Percentiles rank a stretch among this genome's conserved stretches.
Evolutionary conservation across 2,797 vertebrate species (phyloP).

Genomic region (Vespertilio murinus): DNA sequence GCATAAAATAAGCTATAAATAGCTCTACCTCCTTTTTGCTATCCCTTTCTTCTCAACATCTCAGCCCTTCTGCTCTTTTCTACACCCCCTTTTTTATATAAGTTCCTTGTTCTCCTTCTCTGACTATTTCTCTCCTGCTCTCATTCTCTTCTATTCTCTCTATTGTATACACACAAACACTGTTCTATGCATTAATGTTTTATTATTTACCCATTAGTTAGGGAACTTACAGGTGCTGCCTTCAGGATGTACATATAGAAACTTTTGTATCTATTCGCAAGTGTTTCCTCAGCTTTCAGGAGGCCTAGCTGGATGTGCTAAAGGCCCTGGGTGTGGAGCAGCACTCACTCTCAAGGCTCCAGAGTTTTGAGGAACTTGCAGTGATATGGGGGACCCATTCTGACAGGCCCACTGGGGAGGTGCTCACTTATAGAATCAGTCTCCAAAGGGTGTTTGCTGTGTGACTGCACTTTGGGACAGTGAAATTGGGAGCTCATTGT

Average conservation of each 20-base stretch:
- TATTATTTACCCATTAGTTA: too few relatives aligned
- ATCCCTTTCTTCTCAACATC: neutral
- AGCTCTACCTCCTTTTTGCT: neutral
- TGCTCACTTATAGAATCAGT: neutral
- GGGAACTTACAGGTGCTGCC: too few relatives aligned
- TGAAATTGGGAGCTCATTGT: neutral
- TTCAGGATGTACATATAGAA: neutral
- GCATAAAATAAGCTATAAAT: neutral
- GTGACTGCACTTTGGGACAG: neutral
- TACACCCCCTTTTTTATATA: neutral
- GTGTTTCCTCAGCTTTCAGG: neutral
- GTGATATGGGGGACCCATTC: accelerated
- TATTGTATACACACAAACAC: neutral
- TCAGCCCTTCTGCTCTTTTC: neutral
- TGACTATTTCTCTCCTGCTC: neutral
- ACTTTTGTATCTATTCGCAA: neutral
- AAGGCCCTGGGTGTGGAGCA: neutral
- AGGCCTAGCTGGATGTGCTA: neutral
- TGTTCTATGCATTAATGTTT: neutral
- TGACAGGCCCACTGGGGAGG: accelerated
- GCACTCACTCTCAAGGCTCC: neutral
- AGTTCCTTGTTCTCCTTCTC: neutral
- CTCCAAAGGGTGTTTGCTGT: neutral
- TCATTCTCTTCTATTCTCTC: neutral
- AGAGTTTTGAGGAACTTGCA: neutral